These are phyloP conservation scores for Gallinago nigripennis DNA, from an alignment of 2,797 vertebrate genomes.

Conservation along the genomic window DNA sequence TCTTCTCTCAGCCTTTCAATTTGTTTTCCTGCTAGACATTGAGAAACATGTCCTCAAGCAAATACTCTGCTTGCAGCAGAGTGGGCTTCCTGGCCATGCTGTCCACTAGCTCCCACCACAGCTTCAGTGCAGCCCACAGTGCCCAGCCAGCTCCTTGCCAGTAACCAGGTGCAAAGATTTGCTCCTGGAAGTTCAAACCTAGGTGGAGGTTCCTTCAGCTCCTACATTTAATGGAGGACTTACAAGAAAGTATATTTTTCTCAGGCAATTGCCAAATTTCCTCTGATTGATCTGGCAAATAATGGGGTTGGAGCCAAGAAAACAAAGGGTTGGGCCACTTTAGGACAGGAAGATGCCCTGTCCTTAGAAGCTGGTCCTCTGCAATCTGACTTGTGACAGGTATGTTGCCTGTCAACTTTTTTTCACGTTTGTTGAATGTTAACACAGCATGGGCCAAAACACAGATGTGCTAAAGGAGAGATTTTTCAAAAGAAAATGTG, in stretches of 20 bases:
- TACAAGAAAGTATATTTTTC: neutral
- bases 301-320: neutral
- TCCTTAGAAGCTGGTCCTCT: neutral
- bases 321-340: neutral
- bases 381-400: neutral
- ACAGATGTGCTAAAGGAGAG: neutral
- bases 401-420: neutral
- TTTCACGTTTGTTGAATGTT: neutral
- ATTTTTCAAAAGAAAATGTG: neutral
- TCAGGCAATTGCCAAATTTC: neutral
- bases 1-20: neutral
- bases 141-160: neutral
- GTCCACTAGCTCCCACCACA: neutral
- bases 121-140: neutral
- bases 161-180: neutral
- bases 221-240: neutral
- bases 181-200: neutral
- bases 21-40: neutral
- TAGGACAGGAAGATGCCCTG: neutral
- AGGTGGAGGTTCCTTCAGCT: neutral
- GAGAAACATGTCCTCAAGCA: neutral
- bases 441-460: neutral
- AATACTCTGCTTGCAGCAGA: neutral
- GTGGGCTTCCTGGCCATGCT: neutral
- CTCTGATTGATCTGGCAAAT: neutral